phyloP scores from a whole-genome alignment of 2,113 vertebrate species.

The Centrocercus urophasianus region DNA sequence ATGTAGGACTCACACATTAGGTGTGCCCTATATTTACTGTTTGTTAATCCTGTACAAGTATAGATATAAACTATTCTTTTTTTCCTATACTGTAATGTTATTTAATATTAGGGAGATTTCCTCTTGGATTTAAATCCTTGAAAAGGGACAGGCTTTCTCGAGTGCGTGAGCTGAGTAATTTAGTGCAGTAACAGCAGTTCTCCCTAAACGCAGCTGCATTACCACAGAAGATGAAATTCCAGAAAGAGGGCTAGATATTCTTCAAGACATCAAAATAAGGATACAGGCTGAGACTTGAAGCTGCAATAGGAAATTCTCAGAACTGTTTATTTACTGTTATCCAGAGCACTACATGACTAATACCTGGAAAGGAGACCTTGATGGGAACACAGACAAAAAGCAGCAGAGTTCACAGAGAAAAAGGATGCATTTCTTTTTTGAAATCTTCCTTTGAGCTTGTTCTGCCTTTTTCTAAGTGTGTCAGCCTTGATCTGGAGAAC shows the following conservation, averaged over 20 bases:
- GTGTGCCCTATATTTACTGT: neutral
- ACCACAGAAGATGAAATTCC: neutral
- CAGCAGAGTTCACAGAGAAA: neutral
- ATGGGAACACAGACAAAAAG: neutral
- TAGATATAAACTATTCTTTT: neutral
- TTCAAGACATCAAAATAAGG: neutral
- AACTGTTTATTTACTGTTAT: neutral
- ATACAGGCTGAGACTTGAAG: neutral
- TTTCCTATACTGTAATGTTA: neutral
- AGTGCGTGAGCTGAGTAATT: neutral
- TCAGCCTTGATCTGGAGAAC: neutral
- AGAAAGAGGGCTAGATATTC: neutral
- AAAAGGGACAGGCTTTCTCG: conserved; percentile 11
- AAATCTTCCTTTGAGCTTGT: neutral
- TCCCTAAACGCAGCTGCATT: conserved; percentile 5
- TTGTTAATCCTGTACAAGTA: neutral
- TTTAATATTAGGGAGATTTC: conserved; percentile 27
- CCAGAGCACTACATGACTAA: fast-evolving
- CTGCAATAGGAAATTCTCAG: neutral
- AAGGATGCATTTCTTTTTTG: neutral
- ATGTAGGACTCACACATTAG: neutral
- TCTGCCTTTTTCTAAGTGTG: neutral
- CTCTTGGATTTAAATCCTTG: conserved; percentile 20
- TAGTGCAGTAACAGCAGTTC: conserved; percentile 27
- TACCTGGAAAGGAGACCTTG: neutral